Conservation (phyloP, 2,888 invertebrate species). For the Agrilus mali region DNA sequence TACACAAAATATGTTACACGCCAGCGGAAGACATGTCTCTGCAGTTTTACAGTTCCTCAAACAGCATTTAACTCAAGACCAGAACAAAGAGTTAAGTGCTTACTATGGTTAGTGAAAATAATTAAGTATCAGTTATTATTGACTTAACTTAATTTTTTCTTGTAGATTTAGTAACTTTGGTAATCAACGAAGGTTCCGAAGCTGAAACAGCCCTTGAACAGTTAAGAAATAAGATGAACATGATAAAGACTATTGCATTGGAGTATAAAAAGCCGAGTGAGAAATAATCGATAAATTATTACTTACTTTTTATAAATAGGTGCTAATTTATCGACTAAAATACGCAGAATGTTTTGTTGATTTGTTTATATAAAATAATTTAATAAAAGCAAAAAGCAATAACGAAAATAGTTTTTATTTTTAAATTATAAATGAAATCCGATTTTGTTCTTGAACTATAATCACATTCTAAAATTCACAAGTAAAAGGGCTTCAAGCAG, state of each 20-base stretch:
- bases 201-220: constrained; percentile 36
- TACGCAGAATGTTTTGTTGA: too few relatives aligned
- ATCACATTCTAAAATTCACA: too few relatives aligned
- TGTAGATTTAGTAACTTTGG: constrained; percentile 52
- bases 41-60: constrained; percentile 63
- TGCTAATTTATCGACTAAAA: too few relatives aligned
- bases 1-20: constrained; percentile 76
- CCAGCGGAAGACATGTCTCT: constrained; percentile 88
- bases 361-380: too few relatives aligned
- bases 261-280: constrained; percentile 35
- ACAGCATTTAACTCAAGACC: constrained; percentile 51
- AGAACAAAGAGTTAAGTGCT: constrained; percentile 47
- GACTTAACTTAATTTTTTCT: constrained; percentile 13
- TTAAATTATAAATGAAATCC: too few relatives aligned
- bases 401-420: too few relatives aligned
- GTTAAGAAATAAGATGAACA: constrained; percentile 36
- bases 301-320: too few relatives aligned
- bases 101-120: constrained; percentile 59
- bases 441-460: too few relatives aligned
- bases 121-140: neutral
- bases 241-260: constrained; percentile 40
- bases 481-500: too few relatives aligned
- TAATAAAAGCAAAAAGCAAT: too few relatives aligned
- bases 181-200: constrained; percentile 42
- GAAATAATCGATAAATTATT: constrained; percentile 3